Percentiles rank a stretch among this genome's conserved stretches.
Conservation (phyloP, 2,113 vertebrate species). For the Lepisosteus oculatus region DNA sequence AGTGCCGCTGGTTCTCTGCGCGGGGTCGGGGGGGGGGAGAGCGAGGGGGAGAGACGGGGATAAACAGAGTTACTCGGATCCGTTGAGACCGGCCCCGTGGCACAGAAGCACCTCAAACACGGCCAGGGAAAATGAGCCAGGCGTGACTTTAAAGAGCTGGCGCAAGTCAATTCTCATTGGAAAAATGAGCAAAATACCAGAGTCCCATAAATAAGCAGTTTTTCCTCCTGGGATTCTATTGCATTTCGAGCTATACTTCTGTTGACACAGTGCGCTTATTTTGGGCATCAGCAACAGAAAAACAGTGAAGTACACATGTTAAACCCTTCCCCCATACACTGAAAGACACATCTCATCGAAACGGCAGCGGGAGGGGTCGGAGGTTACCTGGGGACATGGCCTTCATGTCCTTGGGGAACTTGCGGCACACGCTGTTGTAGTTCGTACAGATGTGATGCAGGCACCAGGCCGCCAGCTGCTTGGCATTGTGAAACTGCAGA, state of each 20-base stretch:
- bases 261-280: too few species aligned
- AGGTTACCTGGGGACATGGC: slow-evolving; percentile 76
- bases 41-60: not conserved
- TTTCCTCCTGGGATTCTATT: not conserved
- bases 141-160: not conserved
- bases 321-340: too few species aligned
- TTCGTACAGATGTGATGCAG: slow-evolving; percentile 90
- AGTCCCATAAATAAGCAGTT: not conserved
- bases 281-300: too few species aligned
- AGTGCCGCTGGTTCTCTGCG: slow-evolving; percentile 77
- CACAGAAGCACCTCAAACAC: too few species aligned
- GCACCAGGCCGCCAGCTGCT: slow-evolving; percentile 80
- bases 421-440: slow-evolving; percentile 85
- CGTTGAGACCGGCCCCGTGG: too few species aligned
- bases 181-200: too few species aligned
- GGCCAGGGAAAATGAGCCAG: not conserved
- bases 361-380: not conserved
- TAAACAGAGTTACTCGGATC: not conserved
- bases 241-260: too few species aligned
- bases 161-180: too few species aligned
- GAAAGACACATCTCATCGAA: not conserved
- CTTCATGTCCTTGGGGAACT: slow-evolving; percentile 87
- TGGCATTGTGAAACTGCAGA: slow-evolving; percentile 79
- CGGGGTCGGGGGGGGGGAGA: not conserved
- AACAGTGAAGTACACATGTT: too few species aligned